Evolutionary conservation across 92 coral and sea anemone genomes (phyloP).

Genomic region (Zoanthus sociatus): DNA sequence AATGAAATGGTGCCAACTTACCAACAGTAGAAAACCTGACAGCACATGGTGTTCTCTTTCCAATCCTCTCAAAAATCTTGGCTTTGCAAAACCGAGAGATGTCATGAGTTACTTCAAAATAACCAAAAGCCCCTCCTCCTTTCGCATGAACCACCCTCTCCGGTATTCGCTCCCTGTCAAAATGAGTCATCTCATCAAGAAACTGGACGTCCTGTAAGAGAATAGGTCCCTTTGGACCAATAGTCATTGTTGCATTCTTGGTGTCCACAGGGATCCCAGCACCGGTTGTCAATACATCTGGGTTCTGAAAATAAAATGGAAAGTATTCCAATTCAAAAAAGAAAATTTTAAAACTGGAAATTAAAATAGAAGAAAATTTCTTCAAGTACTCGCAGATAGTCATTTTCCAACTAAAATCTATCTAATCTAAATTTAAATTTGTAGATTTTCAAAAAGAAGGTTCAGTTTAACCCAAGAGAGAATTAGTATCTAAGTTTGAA

Average conservation of each 20-base stretch:
- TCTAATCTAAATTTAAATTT: no score
- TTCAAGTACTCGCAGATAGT: no score
- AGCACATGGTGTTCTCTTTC: conserved; percentile 92
- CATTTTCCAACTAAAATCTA: no score
- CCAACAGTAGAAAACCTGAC: conserved; percentile 98
- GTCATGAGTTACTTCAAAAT: conserved; percentile 97
- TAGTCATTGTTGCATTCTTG: conserved; percentile 91
- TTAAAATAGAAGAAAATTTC: no score
- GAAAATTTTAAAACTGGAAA: not conserved
- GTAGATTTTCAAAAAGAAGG: no score
- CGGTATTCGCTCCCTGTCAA: conserved; percentile 97
- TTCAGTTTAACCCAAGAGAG: no score
- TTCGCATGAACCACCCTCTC: conserved; percentile 99
- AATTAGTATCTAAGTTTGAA: no score
- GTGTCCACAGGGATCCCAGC: conserved; percentile 91
- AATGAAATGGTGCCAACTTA: conserved; percentile 22
- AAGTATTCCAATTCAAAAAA: not conserved
- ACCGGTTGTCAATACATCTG: conserved; percentile 79
- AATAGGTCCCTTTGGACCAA: conserved; percentile 96
- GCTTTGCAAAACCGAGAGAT: conserved; percentile 96
- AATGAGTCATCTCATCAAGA: conserved; percentile 96
- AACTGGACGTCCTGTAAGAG: conserved; percentile 92
- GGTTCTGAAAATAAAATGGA: conserved; percentile 42
- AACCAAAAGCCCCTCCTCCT: conserved; percentile 99
- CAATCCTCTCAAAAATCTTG: conserved; percentile 82